phyloP scores from a whole-genome alignment of 2,797 vertebrate species.

The Sebastes matsubarae region DNA sequence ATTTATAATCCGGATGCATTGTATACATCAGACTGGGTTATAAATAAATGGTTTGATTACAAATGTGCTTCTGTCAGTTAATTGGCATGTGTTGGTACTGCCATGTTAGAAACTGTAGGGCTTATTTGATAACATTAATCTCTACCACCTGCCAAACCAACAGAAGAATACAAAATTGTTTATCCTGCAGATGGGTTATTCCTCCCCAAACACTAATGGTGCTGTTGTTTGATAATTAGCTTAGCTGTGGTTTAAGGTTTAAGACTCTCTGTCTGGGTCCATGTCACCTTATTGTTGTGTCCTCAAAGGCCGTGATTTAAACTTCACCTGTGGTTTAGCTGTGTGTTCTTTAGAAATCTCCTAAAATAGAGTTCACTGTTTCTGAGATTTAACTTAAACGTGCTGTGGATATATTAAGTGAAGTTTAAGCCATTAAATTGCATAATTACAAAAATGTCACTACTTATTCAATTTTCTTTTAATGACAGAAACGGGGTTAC shows the following conservation, averaged over 20 bases:
- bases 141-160: not conserved
- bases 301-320: not conserved
- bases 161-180: not conserved
- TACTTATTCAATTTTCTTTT: too few relatives aligned
- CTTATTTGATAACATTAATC: not conserved
- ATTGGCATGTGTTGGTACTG: not conserved
- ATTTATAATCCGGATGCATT: not conserved
- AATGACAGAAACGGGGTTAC: too few relatives aligned
- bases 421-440: too few relatives aligned
- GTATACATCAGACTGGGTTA: not conserved
- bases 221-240: too few relatives aligned
- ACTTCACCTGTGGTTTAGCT: too few relatives aligned
- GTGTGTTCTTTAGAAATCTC: not conserved
- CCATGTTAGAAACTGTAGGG: accelerated
- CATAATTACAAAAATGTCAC: too few relatives aligned
- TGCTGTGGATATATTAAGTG: too few relatives aligned
- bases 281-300: not conserved
- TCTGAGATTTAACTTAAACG: not conserved
- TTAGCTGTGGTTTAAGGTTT: not conserved
- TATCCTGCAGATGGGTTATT: not conserved
- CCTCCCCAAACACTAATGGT: too few relatives aligned
- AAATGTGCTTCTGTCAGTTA: not conserved
- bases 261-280: not conserved
- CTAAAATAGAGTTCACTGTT: not conserved
- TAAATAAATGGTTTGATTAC: slow-evolving; percentile 37